These are phyloP conservation scores for Rhamnusium bicolor DNA, from an alignment of 2,888 invertebrate genomes.

Conservation along the genomic window DNA sequence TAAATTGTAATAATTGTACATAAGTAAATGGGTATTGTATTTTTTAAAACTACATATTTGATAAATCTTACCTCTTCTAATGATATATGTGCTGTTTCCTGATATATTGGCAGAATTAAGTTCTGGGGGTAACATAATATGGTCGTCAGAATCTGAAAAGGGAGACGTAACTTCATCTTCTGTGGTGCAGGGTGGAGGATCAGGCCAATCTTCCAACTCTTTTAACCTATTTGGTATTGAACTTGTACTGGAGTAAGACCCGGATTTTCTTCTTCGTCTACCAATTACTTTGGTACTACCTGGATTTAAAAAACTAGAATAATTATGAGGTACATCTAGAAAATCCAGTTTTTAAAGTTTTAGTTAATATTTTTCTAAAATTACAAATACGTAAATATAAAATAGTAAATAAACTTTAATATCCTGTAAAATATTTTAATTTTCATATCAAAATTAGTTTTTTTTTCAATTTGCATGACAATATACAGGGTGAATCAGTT, in stretches of 20 bases:
- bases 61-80: slow-evolving; percentile 76
- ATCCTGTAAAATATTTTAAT: too few relatives aligned
- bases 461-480: too few relatives aligned
- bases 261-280: slow-evolving; percentile 62
- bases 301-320: slow-evolving; percentile 67
- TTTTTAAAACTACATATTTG: too few relatives aligned
- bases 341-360: too few relatives aligned
- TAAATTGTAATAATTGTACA: neutral
- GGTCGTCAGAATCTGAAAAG: slow-evolving; percentile 77
- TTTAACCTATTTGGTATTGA: slow-evolving; percentile 80
- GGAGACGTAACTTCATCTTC: slow-evolving; percentile 81
- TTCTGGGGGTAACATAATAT: slow-evolving; percentile 63
- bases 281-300: slow-evolving; percentile 68
- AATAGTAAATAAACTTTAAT: too few relatives aligned
- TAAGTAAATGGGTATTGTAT: too few relatives aligned
- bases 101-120: slow-evolving; percentile 72
- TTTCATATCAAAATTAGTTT: too few relatives aligned
- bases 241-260: slow-evolving; percentile 79
- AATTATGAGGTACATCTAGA: slow-evolving; percentile 49
- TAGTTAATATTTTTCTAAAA: too few relatives aligned
- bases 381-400: too few relatives aligned
- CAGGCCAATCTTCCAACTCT: slow-evolving; percentile 84
- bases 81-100: slow-evolving; percentile 85
- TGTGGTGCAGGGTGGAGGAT: slow-evolving; percentile 80
- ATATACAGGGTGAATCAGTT: too few relatives aligned